A percentile compares a stretch with the other conserved stretches of the same genome.
Evolutionary conservation across 2,113 vertebrate species (phyloP).

Genomic region (Xenopus tropicalis): UCB_Xtro_10.0 CM004447.2:31289501-31290000

Average conservation of each 20-base stretch:
- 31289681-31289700: no score
- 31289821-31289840: constrained; percentile 78
- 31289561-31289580: no score
- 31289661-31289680: no score
- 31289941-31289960: constrained; percentile 81
- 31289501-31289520: no score
- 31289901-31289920: constrained; percentile 94
- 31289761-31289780: background rate
- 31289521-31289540: no score
- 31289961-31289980: constrained; percentile 53
- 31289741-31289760: constrained; percentile 17
- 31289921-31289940: constrained; percentile 77
- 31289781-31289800: constrained; percentile 33
- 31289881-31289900: constrained; percentile 82
- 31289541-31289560: no score
- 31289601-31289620: no score
- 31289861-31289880: constrained; percentile 94
- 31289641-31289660: no score
- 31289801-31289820: constrained; percentile 57
- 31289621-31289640: no score
- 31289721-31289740: constrained; percentile 1
- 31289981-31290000: constrained; percentile 50
- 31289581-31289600: no score
- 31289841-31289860: constrained; percentile 73
- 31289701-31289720: background rate